Conservation (phyloP, 2,888 invertebrate species). For the Agrypnus murinus region DNA sequence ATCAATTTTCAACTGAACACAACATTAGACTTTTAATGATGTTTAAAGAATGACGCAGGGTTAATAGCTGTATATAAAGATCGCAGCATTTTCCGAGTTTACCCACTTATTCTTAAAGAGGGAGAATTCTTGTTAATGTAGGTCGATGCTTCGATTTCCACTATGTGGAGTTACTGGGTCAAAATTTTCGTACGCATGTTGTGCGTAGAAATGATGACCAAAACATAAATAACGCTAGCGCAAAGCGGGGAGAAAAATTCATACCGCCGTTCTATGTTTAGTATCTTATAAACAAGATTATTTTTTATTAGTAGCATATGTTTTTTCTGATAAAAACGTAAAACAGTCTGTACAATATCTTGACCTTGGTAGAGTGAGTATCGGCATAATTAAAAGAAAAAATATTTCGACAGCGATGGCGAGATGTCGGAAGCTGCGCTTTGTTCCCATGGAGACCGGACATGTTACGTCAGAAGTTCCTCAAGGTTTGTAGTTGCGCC, state of each 20-base stretch:
- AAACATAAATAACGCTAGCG: slow-evolving; percentile 31
- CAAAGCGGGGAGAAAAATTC: neutral
- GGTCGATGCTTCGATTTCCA: slow-evolving; percentile 13
- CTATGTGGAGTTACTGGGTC: slow-evolving; percentile 13
- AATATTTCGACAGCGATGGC: slow-evolving; percentile 43
- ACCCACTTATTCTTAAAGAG: neutral
- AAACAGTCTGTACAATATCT: slow-evolving; percentile 28
- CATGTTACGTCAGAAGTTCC: slow-evolving; percentile 52
- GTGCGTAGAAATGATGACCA: slow-evolving; percentile 26
- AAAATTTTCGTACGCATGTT: slow-evolving; percentile 11
- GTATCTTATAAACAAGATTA: slow-evolving; percentile 34
- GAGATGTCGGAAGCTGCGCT: slow-evolving; percentile 51
- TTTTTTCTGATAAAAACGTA: slow-evolving; percentile 26
- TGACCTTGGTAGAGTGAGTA: slow-evolving; percentile 40
- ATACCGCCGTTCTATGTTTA: slow-evolving; percentile 37
- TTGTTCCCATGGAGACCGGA: slow-evolving; percentile 56
- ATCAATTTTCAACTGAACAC: neutral
- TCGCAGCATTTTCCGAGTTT: neutral
- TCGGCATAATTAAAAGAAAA: slow-evolving; percentile 46
- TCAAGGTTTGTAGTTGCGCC: slow-evolving; percentile 43
- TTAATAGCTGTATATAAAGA: slow-evolving; percentile 5
- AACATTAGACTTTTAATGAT: slow-evolving; percentile 6
- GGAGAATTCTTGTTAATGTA: slow-evolving; percentile 3
- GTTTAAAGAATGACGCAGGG: neutral
- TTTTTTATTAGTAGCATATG: slow-evolving; percentile 30